Percentiles rank a stretch among this genome's conserved stretches.
Evolutionary conservation across 2,797 vertebrate species (phyloP).

Genomic region (Vultur gryphus): DNA sequence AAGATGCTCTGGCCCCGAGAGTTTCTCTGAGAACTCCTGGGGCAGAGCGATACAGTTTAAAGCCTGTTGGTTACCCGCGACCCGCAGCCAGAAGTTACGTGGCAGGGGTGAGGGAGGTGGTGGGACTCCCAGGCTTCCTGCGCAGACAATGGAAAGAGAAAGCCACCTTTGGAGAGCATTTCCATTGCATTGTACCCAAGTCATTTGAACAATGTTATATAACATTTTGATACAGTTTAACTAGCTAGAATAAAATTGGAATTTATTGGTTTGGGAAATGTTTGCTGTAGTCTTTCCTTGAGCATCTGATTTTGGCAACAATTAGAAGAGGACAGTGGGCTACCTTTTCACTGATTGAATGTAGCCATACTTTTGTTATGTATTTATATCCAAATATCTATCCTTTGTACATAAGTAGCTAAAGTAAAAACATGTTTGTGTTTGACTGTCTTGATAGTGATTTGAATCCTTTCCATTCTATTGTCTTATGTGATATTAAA

Average conservation of each 20-base stretch:
- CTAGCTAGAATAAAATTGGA: not conserved
- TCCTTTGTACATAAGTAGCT: not conserved
- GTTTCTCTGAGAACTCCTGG: not conserved
- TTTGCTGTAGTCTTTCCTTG: not conserved
- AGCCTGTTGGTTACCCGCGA: not conserved
- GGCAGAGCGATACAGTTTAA: not conserved
- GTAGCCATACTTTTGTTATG: not conserved
- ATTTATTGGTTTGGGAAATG: not conserved
- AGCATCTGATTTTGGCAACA: not conserved
- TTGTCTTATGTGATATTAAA: not conserved
- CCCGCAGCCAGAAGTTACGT: accelerated
- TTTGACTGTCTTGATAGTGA: not conserved
- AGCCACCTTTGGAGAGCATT: not conserved
- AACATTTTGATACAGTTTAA: not conserved
- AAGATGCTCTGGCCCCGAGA: not conserved
- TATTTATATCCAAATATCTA: not conserved
- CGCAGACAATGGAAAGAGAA: not conserved
- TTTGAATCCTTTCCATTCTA: not conserved
- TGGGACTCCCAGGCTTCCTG: not conserved
- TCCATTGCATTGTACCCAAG: not conserved
- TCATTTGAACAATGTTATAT: not conserved
- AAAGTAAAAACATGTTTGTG: not conserved
- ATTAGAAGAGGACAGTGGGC: not conserved
- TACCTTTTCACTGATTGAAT: not conserved
- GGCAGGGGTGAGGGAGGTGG: not conserved